Conservation (phyloP, 2,797 vertebrate genomes). For the Manis crassicaudata region DNA sequence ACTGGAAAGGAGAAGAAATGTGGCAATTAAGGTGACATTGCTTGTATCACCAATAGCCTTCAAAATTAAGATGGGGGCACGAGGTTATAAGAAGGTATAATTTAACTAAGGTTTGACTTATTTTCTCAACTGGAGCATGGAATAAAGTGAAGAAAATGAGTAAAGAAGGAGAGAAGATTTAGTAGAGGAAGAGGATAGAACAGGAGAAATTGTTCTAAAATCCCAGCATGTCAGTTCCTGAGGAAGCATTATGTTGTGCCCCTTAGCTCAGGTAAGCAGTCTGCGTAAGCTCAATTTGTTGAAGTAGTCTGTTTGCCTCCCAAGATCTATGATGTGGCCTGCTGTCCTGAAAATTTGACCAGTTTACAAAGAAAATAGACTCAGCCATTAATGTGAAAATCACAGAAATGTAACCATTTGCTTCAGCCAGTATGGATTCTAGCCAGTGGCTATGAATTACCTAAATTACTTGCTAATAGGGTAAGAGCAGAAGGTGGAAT, state of each 20-base stretch:
- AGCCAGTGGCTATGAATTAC: neutral
- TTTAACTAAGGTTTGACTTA: neutral
- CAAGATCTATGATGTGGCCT: neutral
- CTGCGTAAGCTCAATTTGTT: conserved; percentile 31
- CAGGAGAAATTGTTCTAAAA: neutral
- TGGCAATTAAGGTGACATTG: neutral
- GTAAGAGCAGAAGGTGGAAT: neutral
- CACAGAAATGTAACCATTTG: conserved; percentile 5
- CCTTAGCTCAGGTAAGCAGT: neutral
- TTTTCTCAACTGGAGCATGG: neutral
- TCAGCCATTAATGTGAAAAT: conserved; percentile 5
- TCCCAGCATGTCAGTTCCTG: neutral
- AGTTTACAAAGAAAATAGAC: neutral
- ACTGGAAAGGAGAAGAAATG: neutral
- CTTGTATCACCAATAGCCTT: neutral
- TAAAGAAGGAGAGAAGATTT: neutral
- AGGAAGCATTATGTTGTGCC: neutral
- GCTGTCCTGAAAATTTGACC: neutral
- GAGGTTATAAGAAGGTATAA: neutral
- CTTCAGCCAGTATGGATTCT: neutral
- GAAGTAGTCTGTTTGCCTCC: neutral
- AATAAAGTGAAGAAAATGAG: neutral
- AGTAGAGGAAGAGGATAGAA: neutral
- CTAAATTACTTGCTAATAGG: neutral
- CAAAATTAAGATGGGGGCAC: neutral